Conservation (phyloP, 2,888 invertebrate genomes). For the Andrena bicolor region DNA sequence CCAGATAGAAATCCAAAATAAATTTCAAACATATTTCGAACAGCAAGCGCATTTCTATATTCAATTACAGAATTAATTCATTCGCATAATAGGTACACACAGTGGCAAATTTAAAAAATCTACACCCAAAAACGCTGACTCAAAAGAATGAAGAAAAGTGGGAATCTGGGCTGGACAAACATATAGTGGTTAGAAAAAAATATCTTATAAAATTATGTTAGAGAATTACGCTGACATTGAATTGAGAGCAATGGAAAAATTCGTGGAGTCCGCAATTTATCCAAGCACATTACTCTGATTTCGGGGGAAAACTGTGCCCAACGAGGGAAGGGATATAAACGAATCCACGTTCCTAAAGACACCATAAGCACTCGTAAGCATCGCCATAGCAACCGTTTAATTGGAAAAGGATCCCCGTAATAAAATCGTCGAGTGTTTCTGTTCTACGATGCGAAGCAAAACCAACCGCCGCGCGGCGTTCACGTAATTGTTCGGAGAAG, state of each 20-base stretch:
- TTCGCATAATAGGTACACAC: too few relatives aligned
- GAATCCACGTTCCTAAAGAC: constrained; percentile 35
- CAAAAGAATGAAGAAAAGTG: too few relatives aligned
- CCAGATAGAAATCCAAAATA: too few relatives aligned
- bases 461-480: constrained; percentile 48
- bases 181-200: not conserved
- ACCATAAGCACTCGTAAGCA: constrained; percentile 68
- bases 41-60: too few relatives aligned
- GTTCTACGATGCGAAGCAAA: constrained; percentile 58
- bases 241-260: not conserved
- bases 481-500: constrained; percentile 63
- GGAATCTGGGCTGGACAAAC: too few relatives aligned
- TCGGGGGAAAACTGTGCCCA: not conserved
- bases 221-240: not conserved
- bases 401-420: constrained; percentile 80
- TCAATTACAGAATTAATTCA: too few relatives aligned
- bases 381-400: constrained; percentile 82
- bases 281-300: not conserved
- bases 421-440: constrained; percentile 79
- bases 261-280: not conserved
- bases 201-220: not conserved
- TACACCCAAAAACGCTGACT: too few relatives aligned
- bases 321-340: constrained; percentile 4
- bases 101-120: too few relatives aligned
- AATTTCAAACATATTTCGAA: too few relatives aligned